These are phyloP conservation scores for Chaetodon auriga DNA, from an alignment of 2,113 vertebrate species.

Conservation along the genomic window DNA sequence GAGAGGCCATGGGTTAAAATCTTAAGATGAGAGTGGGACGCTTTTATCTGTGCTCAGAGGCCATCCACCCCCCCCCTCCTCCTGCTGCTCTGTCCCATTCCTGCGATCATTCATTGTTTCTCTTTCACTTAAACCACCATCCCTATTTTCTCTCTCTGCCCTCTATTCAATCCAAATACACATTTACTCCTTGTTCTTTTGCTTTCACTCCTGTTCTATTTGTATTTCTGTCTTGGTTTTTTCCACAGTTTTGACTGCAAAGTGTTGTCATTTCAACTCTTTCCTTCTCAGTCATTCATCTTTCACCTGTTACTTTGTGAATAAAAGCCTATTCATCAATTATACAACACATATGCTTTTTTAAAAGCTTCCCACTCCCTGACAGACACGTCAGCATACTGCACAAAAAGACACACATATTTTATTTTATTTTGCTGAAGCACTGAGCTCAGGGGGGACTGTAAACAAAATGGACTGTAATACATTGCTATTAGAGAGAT, in stretches of 20 bases:
- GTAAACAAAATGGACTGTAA: conserved; percentile 69
- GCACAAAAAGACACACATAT: conserved; percentile 37
- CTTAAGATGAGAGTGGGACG: conserved; percentile 57
- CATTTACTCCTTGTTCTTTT: conserved; percentile 35
- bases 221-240: neutral
- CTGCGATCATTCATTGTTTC: conserved; percentile 56
- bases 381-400: conserved; percentile 20
- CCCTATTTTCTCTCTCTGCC: conserved; percentile 28
- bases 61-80: neutral
- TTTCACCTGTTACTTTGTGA: conserved; percentile 58
- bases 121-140: conserved; percentile 44
- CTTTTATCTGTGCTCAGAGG: conserved; percentile 55
- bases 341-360: conserved; percentile 43
- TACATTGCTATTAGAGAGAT: conserved; percentile 74
- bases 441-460: conserved; percentile 33
- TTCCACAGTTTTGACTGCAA: conserved; percentile 14
- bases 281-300: conserved; percentile 33
- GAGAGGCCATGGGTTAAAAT: conserved; percentile 70
- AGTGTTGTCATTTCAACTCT: conserved; percentile 8
- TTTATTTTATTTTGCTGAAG: conserved; percentile 43
- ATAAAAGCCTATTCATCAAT: conserved; percentile 66
- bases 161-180: conserved; percentile 25
- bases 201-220: neutral
- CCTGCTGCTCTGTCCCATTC: conserved; percentile 13
- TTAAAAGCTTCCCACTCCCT: conserved; percentile 35